Evolutionary conservation across 2,797 vertebrate species (phyloP).

Genomic region (Artibeus jamaicensis): DNA sequence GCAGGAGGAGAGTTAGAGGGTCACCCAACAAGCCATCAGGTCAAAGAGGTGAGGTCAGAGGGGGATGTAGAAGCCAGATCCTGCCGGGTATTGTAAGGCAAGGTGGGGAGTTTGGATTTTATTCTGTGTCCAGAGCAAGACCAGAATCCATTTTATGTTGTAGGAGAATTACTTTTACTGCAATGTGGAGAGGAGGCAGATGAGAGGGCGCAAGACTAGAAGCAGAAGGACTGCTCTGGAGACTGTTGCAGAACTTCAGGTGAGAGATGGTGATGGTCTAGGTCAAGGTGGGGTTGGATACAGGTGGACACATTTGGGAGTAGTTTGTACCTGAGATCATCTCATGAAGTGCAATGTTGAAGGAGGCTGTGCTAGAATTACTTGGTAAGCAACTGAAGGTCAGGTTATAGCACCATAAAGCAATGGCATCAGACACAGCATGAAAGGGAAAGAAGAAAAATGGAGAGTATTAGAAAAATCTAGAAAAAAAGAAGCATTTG

Average conservation of each 20-base stretch:
- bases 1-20: background rate
- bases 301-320: background rate
- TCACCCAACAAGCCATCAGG: background rate
- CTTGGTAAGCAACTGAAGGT: background rate
- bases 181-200: background rate
- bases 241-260: background rate
- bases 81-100: background rate
- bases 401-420: background rate
- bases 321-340: background rate
- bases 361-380: background rate
- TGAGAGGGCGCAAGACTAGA: background rate
- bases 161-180: background rate
- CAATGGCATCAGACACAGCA: background rate
- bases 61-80: background rate
- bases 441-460: background rate
- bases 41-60: background rate
- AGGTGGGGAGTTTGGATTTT: background rate
- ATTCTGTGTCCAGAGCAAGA: background rate
- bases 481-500: background rate
- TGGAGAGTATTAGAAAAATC: background rate
- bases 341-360: background rate
- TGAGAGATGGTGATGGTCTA: background rate
- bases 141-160: background rate
- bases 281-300: background rate
- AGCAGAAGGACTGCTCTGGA: background rate